Evolutionary conservation across 2,113 vertebrate genomes (phyloP).

Genomic region (Platycercus adscitus): DNA sequence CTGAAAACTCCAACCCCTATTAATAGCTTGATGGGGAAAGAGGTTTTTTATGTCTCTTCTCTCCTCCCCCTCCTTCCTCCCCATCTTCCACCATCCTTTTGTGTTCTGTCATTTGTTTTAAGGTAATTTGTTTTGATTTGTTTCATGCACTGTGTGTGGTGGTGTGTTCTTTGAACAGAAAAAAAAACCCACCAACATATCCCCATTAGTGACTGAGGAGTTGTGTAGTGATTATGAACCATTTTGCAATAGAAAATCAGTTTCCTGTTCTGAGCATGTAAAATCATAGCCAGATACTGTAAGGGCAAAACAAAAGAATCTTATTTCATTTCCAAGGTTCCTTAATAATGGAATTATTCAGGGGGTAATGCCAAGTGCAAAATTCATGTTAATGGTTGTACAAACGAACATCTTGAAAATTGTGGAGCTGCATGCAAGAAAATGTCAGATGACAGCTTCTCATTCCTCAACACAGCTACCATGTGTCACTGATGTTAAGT

Average conservation of each 20-base stretch:
- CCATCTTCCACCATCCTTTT: not conserved
- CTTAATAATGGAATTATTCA: conserved; percentile 11
- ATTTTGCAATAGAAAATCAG: not conserved
- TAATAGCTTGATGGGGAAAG: not conserved
- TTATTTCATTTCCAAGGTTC: not conserved
- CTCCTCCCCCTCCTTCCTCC: too few relatives aligned
- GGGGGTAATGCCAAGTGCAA: not conserved
- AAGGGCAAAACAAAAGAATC: not conserved
- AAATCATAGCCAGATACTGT: not conserved
- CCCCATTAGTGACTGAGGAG: not conserved
- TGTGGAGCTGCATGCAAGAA: not conserved
- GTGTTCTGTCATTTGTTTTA: not conserved
- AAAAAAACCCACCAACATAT: not conserved
- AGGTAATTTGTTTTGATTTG: conserved; percentile 7
- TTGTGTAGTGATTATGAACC: not conserved
- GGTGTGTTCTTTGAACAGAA: not conserved
- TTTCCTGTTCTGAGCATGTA: not conserved
- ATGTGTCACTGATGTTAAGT: not conserved
- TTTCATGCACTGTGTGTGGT: not conserved
- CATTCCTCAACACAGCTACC: not conserved
- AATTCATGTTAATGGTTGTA: not conserved
- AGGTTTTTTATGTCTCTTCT: not conserved
- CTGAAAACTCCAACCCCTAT: not conserved
- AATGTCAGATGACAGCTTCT: not conserved
- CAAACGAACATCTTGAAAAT: not conserved